Evolutionary conservation across 2,113 vertebrate genomes (phyloP).

Genomic region (Micronycteris hirsuta): DNA sequence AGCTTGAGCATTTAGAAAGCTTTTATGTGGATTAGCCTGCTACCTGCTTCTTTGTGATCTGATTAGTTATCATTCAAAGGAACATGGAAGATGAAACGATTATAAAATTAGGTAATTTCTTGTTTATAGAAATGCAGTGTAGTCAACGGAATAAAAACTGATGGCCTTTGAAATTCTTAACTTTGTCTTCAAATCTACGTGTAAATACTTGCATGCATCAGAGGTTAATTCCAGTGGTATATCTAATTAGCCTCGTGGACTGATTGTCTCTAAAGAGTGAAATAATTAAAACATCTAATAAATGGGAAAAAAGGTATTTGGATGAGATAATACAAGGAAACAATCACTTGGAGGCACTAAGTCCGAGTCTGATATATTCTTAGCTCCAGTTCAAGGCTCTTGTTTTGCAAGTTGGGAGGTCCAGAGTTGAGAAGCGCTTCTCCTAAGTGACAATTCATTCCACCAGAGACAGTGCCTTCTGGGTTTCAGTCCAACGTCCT

Average conservation of each 20-base stretch:
- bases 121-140: background rate
- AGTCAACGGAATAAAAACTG: background rate
- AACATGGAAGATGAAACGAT: background rate
- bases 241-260: background rate
- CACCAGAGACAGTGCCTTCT: background rate
- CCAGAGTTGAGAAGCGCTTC: background rate
- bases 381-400: background rate
- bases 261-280: background rate
- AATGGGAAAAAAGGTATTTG: background rate
- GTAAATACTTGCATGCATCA: background rate
- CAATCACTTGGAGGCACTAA: background rate
- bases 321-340: background rate
- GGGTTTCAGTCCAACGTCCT: background rate
- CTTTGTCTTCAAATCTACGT: background rate
- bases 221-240: background rate
- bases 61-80: constrained; percentile 30
- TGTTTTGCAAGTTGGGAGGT: background rate
- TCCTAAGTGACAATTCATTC: background rate
- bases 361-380: background rate
- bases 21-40: constrained; percentile 41
- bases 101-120: background rate
- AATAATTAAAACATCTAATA: constrained; percentile 2
- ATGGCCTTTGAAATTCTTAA: background rate
- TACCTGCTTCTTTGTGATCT: background rate
- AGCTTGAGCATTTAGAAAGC: background rate